phyloP scores from a whole-genome alignment of 2,797 vertebrate genomes.

The Alectoris magna region DNA sequence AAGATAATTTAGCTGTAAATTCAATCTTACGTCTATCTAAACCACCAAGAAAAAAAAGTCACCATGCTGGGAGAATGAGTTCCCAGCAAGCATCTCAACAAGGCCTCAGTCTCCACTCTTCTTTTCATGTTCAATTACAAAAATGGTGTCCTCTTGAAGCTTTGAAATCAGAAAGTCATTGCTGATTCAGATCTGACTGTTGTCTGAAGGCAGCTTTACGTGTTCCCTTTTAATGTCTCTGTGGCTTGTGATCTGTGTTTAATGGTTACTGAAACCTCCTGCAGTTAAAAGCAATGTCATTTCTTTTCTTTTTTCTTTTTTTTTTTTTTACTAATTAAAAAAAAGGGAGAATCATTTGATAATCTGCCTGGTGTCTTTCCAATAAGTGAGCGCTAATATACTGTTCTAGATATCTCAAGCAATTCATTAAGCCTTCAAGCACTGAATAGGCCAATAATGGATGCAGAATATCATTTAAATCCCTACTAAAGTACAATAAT shows the following conservation, averaged over 20 bases:
- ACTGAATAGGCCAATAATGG: conserved; percentile 12
- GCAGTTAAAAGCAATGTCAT: not conserved
- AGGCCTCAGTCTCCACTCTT: not conserved
- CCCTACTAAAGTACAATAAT: not conserved
- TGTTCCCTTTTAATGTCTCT: not conserved
- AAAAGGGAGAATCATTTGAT: not conserved
- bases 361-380: conserved; percentile 13
- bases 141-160: not conserved
- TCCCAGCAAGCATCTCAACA: conserved; percentile 10
- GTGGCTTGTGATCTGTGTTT: not conserved
- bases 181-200: not conserved
- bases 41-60: not conserved
- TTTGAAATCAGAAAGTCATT: not conserved
- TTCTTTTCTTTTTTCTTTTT: not conserved
- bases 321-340: not conserved
- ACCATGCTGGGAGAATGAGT: not conserved
- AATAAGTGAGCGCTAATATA: not conserved
- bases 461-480: not conserved
- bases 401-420: not conserved
- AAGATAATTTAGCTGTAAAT: conserved; percentile 54
- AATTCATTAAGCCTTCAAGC: conserved; percentile 44
- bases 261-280: not conserved
- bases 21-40: conserved; percentile 29
- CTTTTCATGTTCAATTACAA: not conserved
- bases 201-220: not conserved